Evolutionary conservation across 2,113 vertebrate species (phyloP), one percentile per base, ranked within the genome.

Genomic region (Triplophysa tibetana): DNA sequence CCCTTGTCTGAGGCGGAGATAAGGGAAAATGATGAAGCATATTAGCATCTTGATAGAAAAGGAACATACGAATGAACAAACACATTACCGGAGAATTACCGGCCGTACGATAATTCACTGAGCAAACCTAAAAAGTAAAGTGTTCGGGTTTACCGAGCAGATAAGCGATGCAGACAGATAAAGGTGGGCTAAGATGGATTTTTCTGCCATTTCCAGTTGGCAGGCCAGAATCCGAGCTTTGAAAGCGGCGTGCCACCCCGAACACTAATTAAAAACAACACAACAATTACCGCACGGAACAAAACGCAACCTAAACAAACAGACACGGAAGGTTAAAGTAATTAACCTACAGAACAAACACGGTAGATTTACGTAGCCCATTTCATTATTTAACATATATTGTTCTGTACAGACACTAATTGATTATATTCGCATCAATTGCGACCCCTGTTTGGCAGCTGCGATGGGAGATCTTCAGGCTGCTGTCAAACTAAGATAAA

Each of bases 11-110:
- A 81, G 85, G 79, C 19, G 43, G 68, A 89, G 90, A 93, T 92
- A 92, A 91, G 88, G 84, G 89, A 90, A 91, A 92, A 93, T 92
- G 90, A 92, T 89, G 85, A 92, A 90, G 90, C 88, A 91, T 90
- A 92, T 92, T 91, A 92, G 89, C 89, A 43, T 82, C 84, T 85
- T 52, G 89, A 93, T 92, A 90, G 89, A 90, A 58, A 89, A 33
- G 79, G 60, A 76, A 85, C 43, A 78, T 52, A 74, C 83, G 88
- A 90, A 88, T 86, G 85, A 88, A 90, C 90, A 91, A 88, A 86
- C 86, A 89, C 89, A 79, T 65, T 70, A 81, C 84, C 87, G 85
- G 88, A 87, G 89, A 91, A 88, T 90, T 89, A 86, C 83, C 79
- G 64, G 84, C 82, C 50, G 68, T 70, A 6, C 24, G 43, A 76